These are phyloP conservation scores for Stegostoma tigrinum DNA, from an alignment of 2,113 vertebrate species.

Conservation along the genomic window DNA sequence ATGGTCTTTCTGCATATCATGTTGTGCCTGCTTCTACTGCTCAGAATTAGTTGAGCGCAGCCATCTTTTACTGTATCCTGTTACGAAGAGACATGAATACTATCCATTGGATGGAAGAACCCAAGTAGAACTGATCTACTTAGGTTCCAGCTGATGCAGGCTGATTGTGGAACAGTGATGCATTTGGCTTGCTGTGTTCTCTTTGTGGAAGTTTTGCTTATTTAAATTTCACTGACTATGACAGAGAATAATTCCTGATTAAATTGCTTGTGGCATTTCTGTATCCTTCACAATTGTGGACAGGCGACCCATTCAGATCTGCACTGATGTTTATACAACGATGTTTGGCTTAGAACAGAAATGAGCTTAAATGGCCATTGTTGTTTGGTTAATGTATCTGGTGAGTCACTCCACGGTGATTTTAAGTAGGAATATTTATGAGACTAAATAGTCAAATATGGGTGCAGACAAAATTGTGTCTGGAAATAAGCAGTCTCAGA, in stretches of 20 bases:
- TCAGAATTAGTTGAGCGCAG: not conserved
- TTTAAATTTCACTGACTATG: constrained; percentile 33
- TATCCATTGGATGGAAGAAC: not conserved
- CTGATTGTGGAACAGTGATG: not conserved
- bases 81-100: not conserved
- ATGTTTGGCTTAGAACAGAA: not conserved
- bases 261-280: constrained; percentile 20
- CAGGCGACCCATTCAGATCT: not conserved
- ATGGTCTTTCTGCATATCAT: not conserved
- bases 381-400: constrained; percentile 18
- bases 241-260: constrained; percentile 24
- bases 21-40: not conserved
- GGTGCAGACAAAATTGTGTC: not conserved
- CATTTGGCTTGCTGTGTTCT: not conserved
- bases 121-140: constrained; percentile 9
- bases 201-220: constrained; percentile 17
- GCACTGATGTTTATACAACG: constrained; percentile 4
- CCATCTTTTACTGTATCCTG: not conserved
- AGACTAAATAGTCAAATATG: constrained; percentile 8
- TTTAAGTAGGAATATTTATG: not conserved
- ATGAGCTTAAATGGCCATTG: constrained; percentile 19
- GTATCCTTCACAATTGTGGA: constrained; percentile 3
- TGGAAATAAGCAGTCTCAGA: not conserved
- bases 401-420: not conserved
- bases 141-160: not conserved